These are phyloP conservation scores for Sebastes flavidus DNA, from an alignment of 2,797 vertebrate species.

Conservation along the genomic window DNA sequence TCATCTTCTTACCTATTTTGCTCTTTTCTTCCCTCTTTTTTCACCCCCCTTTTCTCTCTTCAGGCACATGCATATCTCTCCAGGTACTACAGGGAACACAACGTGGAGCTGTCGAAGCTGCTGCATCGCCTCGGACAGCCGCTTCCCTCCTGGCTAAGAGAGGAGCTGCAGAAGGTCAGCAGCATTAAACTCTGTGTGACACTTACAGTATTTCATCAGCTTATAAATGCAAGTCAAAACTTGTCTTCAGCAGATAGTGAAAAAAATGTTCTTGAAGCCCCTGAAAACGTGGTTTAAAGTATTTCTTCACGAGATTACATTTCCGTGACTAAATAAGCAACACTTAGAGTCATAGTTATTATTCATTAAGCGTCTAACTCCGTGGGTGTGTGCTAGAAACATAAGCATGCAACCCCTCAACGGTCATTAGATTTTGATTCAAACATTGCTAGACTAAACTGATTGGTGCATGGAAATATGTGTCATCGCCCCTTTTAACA, in stretches of 20 bases:
- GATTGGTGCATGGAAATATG: background rate
- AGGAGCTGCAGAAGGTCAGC: conserved; percentile 97
- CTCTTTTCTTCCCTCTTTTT: background rate
- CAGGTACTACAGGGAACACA: conserved; percentile 95
- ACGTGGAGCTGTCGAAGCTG: conserved; percentile 95
- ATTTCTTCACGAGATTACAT: background rate
- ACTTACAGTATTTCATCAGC: background rate
- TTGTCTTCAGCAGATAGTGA: background rate
- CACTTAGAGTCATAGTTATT: background rate
- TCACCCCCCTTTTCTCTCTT: conserved; percentile 1
- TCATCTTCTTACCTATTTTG: background rate
- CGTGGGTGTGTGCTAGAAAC: no score
- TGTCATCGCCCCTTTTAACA: no score
- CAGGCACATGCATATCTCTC: conserved; percentile 94
- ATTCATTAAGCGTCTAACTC: background rate
- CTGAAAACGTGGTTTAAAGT: background rate
- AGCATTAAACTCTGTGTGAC: conserved; percentile 50
- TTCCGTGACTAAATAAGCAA: background rate
- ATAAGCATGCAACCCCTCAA: background rate
- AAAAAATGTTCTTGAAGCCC: background rate
- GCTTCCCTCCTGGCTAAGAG: conserved; percentile 94
- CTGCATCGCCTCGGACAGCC: conserved; percentile 94
- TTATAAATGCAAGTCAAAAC: background rate
- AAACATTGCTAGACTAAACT: background rate
- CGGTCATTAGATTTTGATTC: background rate